Base-by-base conservation (phyloP, 2,888 invertebrate genomes). In the Amaurobius ferox region DNA sequence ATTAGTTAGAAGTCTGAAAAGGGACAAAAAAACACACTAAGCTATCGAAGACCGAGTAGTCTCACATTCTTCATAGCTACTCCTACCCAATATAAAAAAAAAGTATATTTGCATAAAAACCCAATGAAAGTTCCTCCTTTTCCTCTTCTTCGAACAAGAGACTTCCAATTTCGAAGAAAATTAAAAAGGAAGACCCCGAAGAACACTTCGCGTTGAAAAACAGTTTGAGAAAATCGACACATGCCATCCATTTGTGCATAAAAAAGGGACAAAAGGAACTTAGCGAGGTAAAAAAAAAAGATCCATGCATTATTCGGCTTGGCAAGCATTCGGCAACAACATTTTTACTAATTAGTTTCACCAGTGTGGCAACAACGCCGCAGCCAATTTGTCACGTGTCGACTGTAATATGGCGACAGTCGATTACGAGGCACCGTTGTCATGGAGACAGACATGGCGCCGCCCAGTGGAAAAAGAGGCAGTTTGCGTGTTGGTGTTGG, bases 351-450 rank as follows among this genome's bases (percentile, higher is more conserved):
- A 81, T 81, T 81, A 81, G 74, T 81, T 74, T 81, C 61, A 74
- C 66, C 61, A 81, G 74, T 81, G 80, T 81, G 80, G 73, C 74
- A 74, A 74, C 80, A 74, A 68, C 80, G 68, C 68, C 61, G 28
- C 39, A 68, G 74, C 80, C 80, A 81, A 81, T 81, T 81, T 81
- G 80, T 81, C 80, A 81, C 80, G 74, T 81, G 80, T 81, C 80
- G 68, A n/a, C 68, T 26, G 40, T 81, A 81, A 81, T 81, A 81
- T 74, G 74, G 68, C 80, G 80, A 81, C 80, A 81, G 80, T 81
- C 35, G 35, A 35, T 5, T 74, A 68, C 80, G 61, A 81, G 39
- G 32, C 1, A 55, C 61, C 44, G 80, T 81, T 68, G 23, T 62
- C 62, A 81, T 81, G 74, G 80, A 16, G 61, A 74, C 39, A 74